A percentile compares a stretch with the other conserved stretches of the same genome.
Evolutionary conservation across 1,140 invertebrate species (phyloP).

Genomic region (Aphidius gifuensis): DNA sequence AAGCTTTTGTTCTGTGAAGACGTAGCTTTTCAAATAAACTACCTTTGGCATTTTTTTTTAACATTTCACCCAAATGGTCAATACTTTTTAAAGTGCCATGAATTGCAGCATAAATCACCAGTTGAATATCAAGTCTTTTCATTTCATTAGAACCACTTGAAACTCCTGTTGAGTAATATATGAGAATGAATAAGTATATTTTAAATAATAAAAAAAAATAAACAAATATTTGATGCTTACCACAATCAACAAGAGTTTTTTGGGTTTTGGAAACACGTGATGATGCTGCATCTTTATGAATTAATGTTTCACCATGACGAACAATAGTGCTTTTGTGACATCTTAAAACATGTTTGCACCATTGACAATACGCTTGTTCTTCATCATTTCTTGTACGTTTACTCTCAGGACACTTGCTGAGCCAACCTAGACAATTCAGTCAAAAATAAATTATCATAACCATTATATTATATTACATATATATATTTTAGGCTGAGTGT

Average conservation of each 20-base stretch:
- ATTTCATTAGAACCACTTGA: neutral
- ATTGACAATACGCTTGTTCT: slow-evolving; percentile 13
- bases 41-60: slow-evolving; percentile 16
- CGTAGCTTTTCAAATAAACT: slow-evolving; percentile 24
- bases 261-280: neutral
- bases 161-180: slow-evolving; percentile 3
- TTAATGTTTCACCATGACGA: neutral
- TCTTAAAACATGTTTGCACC: slow-evolving; percentile 2
- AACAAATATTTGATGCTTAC: neutral
- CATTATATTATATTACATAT: neutral
- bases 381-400: neutral
- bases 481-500: neutral
- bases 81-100: slow-evolving; percentile 22
- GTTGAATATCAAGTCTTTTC: slow-evolving; percentile 21
- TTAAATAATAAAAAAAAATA: no score
- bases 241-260: neutral
- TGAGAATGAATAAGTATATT: neutral
- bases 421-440: slow-evolving; percentile 8
- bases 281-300: slow-evolving; percentile 1
- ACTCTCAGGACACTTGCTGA: neutral
- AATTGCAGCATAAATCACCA: slow-evolving; percentile 25
- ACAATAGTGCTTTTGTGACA: slow-evolving; percentile 11
- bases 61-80: slow-evolving; percentile 20
- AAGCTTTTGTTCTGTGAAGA: slow-evolving; percentile 43
- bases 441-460: neutral